phyloP scores from a whole-genome alignment of 2,888 invertebrate species.

The Steromphala cineraria region DNA sequence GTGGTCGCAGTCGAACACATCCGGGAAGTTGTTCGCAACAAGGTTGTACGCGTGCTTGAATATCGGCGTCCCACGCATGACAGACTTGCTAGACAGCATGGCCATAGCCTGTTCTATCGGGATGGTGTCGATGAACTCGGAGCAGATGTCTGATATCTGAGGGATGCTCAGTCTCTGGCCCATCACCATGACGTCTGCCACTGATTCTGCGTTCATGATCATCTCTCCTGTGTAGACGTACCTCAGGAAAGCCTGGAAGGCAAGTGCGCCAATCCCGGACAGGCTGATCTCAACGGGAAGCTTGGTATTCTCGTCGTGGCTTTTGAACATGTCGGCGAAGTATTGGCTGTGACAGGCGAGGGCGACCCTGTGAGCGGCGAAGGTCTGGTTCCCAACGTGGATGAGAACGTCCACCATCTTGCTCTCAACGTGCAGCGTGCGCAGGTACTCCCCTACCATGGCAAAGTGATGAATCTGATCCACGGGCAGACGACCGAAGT shows the following conservation, averaged over 20 bases:
- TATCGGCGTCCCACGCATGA: neutral
- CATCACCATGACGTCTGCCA: constrained; percentile 47
- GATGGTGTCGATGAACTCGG: constrained; percentile 34
- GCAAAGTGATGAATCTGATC: constrained; percentile 50
- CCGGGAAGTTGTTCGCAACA: constrained; percentile 32
- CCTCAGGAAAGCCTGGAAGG: constrained; percentile 55
- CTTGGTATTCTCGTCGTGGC: constrained; percentile 30
- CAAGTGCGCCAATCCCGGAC: constrained; percentile 45
- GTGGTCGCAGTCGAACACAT: constrained; percentile 17
- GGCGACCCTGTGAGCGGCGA: constrained; percentile 58
- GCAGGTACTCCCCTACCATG: constrained; percentile 51
- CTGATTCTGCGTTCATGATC: constrained; percentile 40
- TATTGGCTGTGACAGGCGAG: constrained; percentile 61
- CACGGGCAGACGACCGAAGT: constrained; percentile 44
- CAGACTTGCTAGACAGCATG: constrained; percentile 32
- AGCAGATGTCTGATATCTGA: neutral
- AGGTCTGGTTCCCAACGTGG: constrained; percentile 46
- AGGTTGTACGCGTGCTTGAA: constrained; percentile 27
- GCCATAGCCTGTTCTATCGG: constrained; percentile 42
- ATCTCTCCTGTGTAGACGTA: constrained; percentile 55
- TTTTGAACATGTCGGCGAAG: constrained; percentile 52
- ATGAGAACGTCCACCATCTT: constrained; percentile 58
- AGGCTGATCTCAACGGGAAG: constrained; percentile 51
- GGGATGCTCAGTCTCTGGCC: constrained; percentile 48
- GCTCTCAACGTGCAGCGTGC: constrained; percentile 62